Base-by-base conservation (phyloP, 35 echinoderm and acorn worm species). In the Acanthaster planci region DNA sequence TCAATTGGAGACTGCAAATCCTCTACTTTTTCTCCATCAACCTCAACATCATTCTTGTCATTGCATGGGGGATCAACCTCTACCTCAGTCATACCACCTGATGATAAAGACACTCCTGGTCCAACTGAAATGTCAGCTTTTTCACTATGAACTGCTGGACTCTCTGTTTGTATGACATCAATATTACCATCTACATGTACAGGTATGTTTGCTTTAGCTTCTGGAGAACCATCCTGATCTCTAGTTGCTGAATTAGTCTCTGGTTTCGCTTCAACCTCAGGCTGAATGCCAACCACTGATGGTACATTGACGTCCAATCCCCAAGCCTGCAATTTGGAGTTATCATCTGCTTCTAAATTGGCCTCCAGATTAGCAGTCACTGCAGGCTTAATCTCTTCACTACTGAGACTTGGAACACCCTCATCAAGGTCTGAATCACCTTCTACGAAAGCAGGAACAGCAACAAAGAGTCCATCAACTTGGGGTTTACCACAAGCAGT, bases 371-470 rank as follows among this genome's bases (percentile, higher is more conserved):
- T 34, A 29, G 7, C 23, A 2, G 64, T 34, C 64, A 34, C 64
- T 31, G 22, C 64, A 29, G 64, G 64, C 15, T 14, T 14, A 23
- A 12, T 2, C 34, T 29, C 64, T 31, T 72, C 30, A 10, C 64
- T 26, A 72, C 30, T 29, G 14, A 72, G 26, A 72, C 23, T 31
- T 10, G 26, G 26, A 26, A 72, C 34, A 34, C 64, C 30, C 2
- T 34, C 64, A 6, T 26, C 64, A 68, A 14, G 26, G 30, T 72
- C 64, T 72, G 64, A 72, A 30, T 34, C 34, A 8, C 34, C 34
- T 29, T 72, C 64, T 72, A 72, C 34, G 9, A 72, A 34, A 72
- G 5, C 64, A 72, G 64, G 64, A 19, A 72, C 64, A 27, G 64
- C 64, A 29, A 72, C 23, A 29, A 31, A 72, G 64, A 72, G 26